Evolutionary conservation across 2,888 invertebrate genomes (phyloP), one percentile per base, ranked within the genome.

Genomic region (Drosophila borealis): DNA sequence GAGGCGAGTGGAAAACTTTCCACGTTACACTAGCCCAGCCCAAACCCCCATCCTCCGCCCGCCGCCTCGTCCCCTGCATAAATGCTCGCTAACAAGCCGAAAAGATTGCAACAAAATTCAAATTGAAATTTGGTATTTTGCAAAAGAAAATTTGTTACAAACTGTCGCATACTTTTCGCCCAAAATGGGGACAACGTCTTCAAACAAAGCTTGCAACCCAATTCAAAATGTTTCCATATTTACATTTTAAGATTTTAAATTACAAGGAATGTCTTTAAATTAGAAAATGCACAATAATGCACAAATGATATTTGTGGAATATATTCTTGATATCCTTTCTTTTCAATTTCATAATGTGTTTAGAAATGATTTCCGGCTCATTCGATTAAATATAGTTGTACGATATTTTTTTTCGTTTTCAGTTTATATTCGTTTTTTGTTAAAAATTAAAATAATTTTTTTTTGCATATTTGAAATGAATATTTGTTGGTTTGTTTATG

Each of bases 71-170:
- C 37, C 53, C 33, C 21, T 45, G 64, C 56, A 63, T 70, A 73
- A 85, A 77, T 80, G 74, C 66, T 69, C 74, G 74, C 74, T 77
- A 84, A 81, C 88, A 82, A 85, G 71, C 77, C 70, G 55, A 77
- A 78, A 86, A 83, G 77, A 82, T 84, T 87, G 80, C 80, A 70
- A 66, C 85, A 71, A 81, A 88, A 81, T 85, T 81, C 64, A 81
- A 84, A 85, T 85, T 81, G 77, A 79, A 88, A 78, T 79, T 67
- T 51, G 45, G 53, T 44, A 76, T 65, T 59, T 64, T 48, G 34
- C 44, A 66, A 61, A 53, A 46, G 60, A 51, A 70, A 67, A 63
- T 57, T 78, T 71, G 54, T 56, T 77, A 41, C 45, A 56, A 74
- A 72, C 59, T 74, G 67, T 72, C 62, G 49, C 70, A 70, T 14